A percentile compares a stretch with the other conserved stretches of the same genome.
These are phyloP conservation scores for Lutjanus erythropterus DNA, from an alignment of 2,113 vertebrate species.

Conservation along the genomic window DNA sequence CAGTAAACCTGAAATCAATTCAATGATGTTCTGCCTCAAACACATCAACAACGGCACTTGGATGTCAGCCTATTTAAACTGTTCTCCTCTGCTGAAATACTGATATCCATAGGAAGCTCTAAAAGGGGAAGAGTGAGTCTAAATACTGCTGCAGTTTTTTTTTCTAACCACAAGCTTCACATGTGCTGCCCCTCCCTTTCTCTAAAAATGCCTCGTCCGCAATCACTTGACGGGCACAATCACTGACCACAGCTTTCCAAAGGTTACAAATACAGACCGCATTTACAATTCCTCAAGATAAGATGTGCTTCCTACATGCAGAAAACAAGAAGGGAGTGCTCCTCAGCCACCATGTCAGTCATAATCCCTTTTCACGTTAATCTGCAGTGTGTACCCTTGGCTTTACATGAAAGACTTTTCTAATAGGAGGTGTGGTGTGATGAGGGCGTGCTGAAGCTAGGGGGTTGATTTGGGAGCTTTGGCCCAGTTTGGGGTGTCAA, in stretches of 20 bases:
- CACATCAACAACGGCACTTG: not conserved
- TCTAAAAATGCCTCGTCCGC: constrained; percentile 30
- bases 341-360: not conserved
- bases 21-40: not conserved
- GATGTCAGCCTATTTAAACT: not conserved
- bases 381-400: constrained; percentile 16
- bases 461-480: constrained; percentile 44
- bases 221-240: constrained; percentile 41
- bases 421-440: not conserved
- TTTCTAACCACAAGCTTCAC: not conserved
- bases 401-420: constrained; percentile 26
- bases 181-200: constrained; percentile 29
- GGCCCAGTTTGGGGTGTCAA: constrained; percentile 31
- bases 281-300: constrained; percentile 66
- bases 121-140: constrained; percentile 1
- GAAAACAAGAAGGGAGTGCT: constrained; percentile 25
- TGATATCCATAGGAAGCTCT: not conserved
- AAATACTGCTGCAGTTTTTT: not conserved
- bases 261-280: constrained; percentile 63
- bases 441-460: not conserved
- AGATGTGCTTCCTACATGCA: constrained; percentile 46
- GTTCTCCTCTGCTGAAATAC: not conserved
- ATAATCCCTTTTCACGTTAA: constrained; percentile 23
- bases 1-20: not conserved
- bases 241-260: constrained; percentile 60